Evolutionary conservation across 2,113 vertebrate genomes (phyloP).

Genomic region (Ibidorhyncha struthersii): DNA sequence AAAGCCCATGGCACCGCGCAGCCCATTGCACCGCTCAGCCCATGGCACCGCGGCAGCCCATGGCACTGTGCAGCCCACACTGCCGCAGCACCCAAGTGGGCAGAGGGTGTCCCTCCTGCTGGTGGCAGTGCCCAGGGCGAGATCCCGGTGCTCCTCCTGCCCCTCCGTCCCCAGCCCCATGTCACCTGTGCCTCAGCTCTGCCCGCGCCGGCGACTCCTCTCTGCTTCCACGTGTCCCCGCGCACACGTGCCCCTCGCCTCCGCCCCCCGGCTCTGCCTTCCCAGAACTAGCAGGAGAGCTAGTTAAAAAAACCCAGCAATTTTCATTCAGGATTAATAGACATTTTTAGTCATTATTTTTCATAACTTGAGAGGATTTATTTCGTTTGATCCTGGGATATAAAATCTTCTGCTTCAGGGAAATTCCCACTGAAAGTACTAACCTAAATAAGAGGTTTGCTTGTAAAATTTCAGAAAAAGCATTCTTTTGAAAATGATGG

Average conservation of each 20-base stretch:
- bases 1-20: background rate
- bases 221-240: background rate
- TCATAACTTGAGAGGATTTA: background rate
- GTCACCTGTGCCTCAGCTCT: background rate
- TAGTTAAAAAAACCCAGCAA: background rate
- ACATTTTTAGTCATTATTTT: slow-evolving; percentile 9
- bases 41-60: background rate
- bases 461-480: slow-evolving; percentile 43
- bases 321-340: slow-evolving; percentile 1
- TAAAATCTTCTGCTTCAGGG: slow-evolving; percentile 23
- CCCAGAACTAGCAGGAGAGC: background rate
- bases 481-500: slow-evolving; percentile 16
- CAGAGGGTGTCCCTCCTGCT: too few relatives aligned
- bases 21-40: too few relatives aligned
- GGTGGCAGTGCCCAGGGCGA: background rate
- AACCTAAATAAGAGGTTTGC: background rate
- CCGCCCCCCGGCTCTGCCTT: background rate
- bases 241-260: accelerated
- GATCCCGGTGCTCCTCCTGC: background rate
- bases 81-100: too few relatives aligned
- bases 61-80: background rate
- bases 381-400: slow-evolving; percentile 26
- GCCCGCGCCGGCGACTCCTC: accelerated
- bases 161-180: too few relatives aligned
- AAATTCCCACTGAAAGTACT: slow-evolving; percentile 12